Evolutionary conservation across 2,888 invertebrate genomes (phyloP).

Genomic region (Caenorhabditis imperialis): DNA sequence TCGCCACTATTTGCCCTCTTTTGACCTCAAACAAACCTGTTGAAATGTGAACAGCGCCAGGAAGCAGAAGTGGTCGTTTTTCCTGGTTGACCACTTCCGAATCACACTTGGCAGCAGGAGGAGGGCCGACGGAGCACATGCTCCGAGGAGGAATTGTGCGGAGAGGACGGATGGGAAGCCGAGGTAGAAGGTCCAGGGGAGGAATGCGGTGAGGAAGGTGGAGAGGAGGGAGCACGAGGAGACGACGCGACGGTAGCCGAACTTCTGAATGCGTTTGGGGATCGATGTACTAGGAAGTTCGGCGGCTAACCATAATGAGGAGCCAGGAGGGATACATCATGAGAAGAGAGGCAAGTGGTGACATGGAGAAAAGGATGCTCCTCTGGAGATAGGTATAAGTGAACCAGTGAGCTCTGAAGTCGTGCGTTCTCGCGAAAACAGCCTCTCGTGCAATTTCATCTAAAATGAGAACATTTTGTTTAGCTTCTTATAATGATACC

Average conservation of each 20-base stretch:
- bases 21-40: conserved; percentile 36
- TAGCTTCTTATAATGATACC: no score
- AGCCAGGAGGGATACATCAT: conserved; percentile 13
- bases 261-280: no score
- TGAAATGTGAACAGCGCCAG: conserved; percentile 36
- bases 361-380: conserved; percentile 29
- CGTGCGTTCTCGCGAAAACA: conserved; percentile 17
- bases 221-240: conserved; percentile 34
- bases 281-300: no score
- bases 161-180: conserved; percentile 28
- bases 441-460: conserved; percentile 27
- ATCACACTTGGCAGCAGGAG: conserved; percentile 52
- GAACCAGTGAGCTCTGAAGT: conserved; percentile 38
- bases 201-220: conserved; percentile 34
- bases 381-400: conserved; percentile 14
- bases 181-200: conserved; percentile 38
- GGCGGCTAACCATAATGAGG: conserved; percentile 19
- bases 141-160: conserved; percentile 37
- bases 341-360: conserved; percentile 17
- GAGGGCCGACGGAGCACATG: conserved; percentile 36
- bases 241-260: conserved; percentile 37
- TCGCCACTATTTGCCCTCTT: not conserved
- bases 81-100: conserved; percentile 55
- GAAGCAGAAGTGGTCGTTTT: conserved; percentile 49
- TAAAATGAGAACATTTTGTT: not conserved